Base-by-base conservation (phyloP, 2,797 vertebrate species). In the Parauchenoglanis ngamensis region DNA sequence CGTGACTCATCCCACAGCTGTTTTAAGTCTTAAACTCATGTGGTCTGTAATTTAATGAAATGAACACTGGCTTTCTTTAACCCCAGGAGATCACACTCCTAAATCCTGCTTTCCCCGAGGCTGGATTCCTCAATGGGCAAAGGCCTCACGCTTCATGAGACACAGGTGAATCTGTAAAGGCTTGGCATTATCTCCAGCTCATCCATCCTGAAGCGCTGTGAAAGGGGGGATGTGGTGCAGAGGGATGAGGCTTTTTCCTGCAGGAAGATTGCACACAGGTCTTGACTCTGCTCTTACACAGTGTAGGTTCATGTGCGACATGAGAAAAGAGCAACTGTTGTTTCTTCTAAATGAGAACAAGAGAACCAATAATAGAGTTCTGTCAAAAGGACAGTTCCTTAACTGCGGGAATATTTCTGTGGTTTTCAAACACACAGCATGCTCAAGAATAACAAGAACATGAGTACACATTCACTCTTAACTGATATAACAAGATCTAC, bases 131-230 rank as follows among this genome's bases (percentile, higher is more conserved):
- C 75, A 61, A 40, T 90, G 83, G 85, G 82, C 46, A 81, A 79
- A 81, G 13, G 80, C 87, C 87, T 89, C 86, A 63, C 57, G 88
- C 89, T 88, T 87, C 91, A 91, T 88, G 79, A 89, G 84, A 59
- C 87, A 81, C 92, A 93, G 93, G 92, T 92, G 91, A 91, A 90
- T 40, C 80, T 23, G 70, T 83, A 87, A 89, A 89, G 19, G 89
- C 87, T 79, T 77, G 65, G 21, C 28, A 84, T 85, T 79, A 85
- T 84, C 54, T 89, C 67, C 67, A 80, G 84, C 90, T 92, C 92
- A 93, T 94, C 93, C 92, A 92, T 94, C 90, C 77, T 88, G 82
- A 70, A 84, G 87, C 63, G 84, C 28, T 83, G 88, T 93, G 91
- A 93, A 8, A 85, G 84, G 59, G 82, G 28, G 83, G 31, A 12